phyloP scores from a whole-genome alignment of 2,797 vertebrate species.

The Limnodromus scolopaceus region DNA sequence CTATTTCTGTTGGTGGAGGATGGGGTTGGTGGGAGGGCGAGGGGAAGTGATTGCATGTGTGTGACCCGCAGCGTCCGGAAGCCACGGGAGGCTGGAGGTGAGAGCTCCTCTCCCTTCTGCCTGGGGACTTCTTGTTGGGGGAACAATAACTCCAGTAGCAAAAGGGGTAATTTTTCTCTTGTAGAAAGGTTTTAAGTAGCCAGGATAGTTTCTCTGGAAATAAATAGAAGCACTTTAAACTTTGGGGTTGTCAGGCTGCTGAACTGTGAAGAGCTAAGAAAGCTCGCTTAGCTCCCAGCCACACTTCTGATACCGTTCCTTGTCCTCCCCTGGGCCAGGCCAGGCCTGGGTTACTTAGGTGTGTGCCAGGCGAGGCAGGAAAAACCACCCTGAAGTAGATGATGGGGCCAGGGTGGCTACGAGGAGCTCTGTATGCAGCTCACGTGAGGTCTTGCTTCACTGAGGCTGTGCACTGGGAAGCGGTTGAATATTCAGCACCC shows the following conservation, averaged over 20 bases:
- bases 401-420: fast-evolving
- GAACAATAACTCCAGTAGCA: fast-evolving
- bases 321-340: not conserved
- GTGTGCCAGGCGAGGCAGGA: not conserved
- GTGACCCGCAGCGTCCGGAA: not conserved
- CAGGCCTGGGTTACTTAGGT: not conserved
- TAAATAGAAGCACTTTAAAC: not conserved
- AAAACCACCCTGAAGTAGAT: not conserved
- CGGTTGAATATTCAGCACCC: not conserved
- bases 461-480: not conserved
- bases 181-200: not conserved
- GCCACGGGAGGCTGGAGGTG: fast-evolving
- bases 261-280: not conserved
- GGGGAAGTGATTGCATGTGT: not conserved
- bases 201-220: not conserved
- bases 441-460: not conserved
- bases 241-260: not conserved
- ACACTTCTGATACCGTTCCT: fast-evolving
- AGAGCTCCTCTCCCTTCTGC: not conserved
- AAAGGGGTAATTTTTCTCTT: not conserved
- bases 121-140: not conserved
- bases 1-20: not conserved
- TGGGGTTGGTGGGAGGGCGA: not conserved
- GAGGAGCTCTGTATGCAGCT: not conserved
- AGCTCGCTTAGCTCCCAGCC: not conserved